phyloP scores from a whole-genome alignment of 2,113 vertebrate species.

The Chunga burmeisteri region DNA sequence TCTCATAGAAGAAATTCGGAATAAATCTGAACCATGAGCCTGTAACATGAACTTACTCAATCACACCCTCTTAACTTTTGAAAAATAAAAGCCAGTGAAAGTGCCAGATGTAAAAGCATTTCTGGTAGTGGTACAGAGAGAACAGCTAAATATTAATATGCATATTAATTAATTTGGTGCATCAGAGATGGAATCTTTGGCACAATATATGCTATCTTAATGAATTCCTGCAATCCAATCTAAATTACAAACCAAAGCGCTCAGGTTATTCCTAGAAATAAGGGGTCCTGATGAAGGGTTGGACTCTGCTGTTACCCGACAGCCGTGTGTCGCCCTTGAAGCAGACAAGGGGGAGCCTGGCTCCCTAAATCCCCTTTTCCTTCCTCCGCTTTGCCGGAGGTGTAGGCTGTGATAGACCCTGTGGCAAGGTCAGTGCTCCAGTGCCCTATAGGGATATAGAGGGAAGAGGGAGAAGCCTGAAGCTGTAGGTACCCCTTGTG shows the following conservation, averaged over 20 bases:
- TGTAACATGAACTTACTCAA: not conserved
- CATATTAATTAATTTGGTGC: not conserved
- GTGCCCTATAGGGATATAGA: accelerated
- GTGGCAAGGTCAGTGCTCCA: accelerated
- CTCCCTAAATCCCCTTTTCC: not conserved
- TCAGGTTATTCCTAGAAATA: not conserved
- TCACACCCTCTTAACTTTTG: not conserved
- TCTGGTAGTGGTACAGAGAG: not conserved
- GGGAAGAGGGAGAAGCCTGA: not conserved
- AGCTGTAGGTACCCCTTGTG: not conserved
- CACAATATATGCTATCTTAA: not conserved
- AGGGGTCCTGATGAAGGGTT: not conserved
- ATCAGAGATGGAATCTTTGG: not conserved
- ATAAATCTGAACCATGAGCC: not conserved
- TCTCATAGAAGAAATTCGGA: not conserved
- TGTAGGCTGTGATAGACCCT: accelerated
- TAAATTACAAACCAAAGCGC: accelerated
- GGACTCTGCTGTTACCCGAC: not conserved
- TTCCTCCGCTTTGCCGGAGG: not conserved
- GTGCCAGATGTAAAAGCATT: not conserved
- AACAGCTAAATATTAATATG: not conserved
- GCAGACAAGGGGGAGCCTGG: not conserved
- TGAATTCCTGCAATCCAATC: not conserved
- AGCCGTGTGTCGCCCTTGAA: not conserved
- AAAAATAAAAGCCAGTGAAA: not conserved